Base-by-base conservation (phyloP, 2,113 vertebrate species). In the Pseudorhombus dupliciocellatus region DNA sequence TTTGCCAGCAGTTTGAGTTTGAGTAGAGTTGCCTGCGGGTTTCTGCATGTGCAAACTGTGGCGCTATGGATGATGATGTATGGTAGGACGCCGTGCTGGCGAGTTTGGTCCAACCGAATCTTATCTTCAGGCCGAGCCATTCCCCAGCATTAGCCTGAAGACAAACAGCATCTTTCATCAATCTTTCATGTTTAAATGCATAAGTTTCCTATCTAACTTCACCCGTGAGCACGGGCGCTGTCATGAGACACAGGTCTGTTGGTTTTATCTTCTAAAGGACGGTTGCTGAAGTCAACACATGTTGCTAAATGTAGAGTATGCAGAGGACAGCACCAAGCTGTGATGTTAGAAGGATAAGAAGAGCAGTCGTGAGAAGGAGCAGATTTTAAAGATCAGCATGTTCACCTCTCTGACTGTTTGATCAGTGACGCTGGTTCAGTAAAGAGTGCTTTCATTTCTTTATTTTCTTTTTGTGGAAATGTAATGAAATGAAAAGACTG, bases 11-110 rank as follows among this genome's bases (percentile, higher is more conserved):
- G 31, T 79, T 55, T 58, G 56, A 28, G 42, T 44, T 58, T 40
- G 18, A 52, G 9, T 20, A 5, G 18, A 46, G 42, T 46, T 46
- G 4, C 28, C n/a, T 58, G 70, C 20, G 60, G 51, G 28, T 71
- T 75, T 75, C 25, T 26, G 34, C 58, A 81, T 74, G 63, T 69
- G 46, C 40, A 83, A 64, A 60, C 46, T 44, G 66, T 44, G 52
- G 56, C 48, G 62, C 10, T 11, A 76, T 86, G 70, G 80, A 88
- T 81, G 78, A 88, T 81, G 78, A 88, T 80, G 66, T 61, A 75
- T 65, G 25, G 3, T 14, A 1, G 42, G 69, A 40, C 52, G 46
- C 24, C 24, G 0, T 44, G 31, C 76, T 63, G 54, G 54, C 50
- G 48, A 56, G 31, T 81, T 66, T 66, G 48, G 51, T 58, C 65